phyloP scores from a whole-genome alignment of 2,113 vertebrate species.

The Suricata suricatta region DNA sequence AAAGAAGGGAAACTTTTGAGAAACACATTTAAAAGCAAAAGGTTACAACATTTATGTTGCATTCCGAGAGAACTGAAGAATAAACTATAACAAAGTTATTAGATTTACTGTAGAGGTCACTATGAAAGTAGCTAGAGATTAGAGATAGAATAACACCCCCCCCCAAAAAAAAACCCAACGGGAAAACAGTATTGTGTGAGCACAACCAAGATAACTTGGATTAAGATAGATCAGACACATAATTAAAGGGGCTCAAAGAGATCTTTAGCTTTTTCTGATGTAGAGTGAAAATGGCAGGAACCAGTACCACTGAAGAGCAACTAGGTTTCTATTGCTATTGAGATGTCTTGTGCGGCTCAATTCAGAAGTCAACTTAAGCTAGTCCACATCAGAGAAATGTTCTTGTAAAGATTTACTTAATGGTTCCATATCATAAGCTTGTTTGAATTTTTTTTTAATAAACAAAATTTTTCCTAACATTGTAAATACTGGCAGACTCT shows the following conservation, averaged over 20 bases:
- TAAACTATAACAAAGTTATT: not conserved
- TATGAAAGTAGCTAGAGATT: not conserved
- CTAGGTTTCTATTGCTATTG: not conserved
- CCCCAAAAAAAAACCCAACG: not conserved
- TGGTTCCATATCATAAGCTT: not conserved
- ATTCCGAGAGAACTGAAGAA: not conserved
- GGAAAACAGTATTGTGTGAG: not conserved
- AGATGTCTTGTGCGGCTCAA: not conserved
- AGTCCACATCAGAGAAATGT: not conserved
- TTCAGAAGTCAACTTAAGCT: not conserved
- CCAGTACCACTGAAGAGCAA: not conserved
- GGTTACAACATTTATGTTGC: not conserved
- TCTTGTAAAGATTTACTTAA: not conserved
- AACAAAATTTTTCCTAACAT: not conserved
- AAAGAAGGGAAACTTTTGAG: not conserved
- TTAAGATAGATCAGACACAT: not conserved
- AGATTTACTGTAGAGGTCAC: not conserved
- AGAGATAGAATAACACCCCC: not conserved
- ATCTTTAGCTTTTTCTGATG: not conserved
- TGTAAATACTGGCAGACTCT: not conserved
- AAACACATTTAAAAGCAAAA: not conserved
- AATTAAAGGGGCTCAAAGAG: not conserved
- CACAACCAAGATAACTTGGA: not conserved
- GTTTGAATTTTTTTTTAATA: conserved; percentile 17
- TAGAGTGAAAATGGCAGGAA: not conserved